Evolutionary conservation across 92 coral and sea anemone genomes (phyloP).

Genomic region (Bergia puertoricense): DNA sequence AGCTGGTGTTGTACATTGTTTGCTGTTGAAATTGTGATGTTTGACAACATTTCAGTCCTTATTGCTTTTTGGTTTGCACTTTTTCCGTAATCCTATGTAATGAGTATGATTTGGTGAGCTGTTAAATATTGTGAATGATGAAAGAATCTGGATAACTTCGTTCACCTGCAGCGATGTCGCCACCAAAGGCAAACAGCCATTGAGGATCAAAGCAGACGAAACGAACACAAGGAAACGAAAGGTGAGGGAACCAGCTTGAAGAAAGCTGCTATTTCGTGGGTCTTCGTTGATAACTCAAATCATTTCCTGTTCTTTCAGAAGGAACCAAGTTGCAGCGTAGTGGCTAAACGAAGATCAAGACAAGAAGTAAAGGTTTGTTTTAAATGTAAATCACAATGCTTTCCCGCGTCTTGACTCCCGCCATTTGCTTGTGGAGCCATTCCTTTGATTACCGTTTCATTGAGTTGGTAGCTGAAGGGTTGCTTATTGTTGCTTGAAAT

Average conservation of each 20-base stretch:
- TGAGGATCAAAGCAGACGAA: conserved; percentile 53
- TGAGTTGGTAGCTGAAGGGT: neutral
- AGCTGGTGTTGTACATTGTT: conserved; percentile 30
- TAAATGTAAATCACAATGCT: conserved; percentile 31
- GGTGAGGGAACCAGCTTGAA: conserved; percentile 34
- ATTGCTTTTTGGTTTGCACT: neutral
- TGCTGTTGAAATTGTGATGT: neutral
- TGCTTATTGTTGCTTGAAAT: neutral
- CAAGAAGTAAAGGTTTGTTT: conserved; percentile 53
- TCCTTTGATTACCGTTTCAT: conserved; percentile 2
- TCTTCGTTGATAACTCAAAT: neutral
- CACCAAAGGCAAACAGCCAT: conserved; percentile 58
- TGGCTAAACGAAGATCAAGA: conserved; percentile 55
- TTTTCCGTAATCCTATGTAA: neutral
- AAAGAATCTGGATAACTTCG: conserved; percentile 6
- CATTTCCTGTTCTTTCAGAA: conserved; percentile 46
- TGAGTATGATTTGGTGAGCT: neutral
- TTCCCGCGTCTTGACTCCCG: conserved; percentile 68
- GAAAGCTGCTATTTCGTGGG: neutral
- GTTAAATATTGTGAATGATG: neutral
- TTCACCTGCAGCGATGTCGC: conserved; percentile 53
- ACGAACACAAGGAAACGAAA: conserved; percentile 60
- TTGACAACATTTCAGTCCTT: neutral
- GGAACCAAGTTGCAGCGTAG: conserved; percentile 49
- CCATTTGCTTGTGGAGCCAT: conserved; percentile 38